Base-by-base conservation (phyloP, 2,113 vertebrate species). In the Phycodurus eques region DNA sequence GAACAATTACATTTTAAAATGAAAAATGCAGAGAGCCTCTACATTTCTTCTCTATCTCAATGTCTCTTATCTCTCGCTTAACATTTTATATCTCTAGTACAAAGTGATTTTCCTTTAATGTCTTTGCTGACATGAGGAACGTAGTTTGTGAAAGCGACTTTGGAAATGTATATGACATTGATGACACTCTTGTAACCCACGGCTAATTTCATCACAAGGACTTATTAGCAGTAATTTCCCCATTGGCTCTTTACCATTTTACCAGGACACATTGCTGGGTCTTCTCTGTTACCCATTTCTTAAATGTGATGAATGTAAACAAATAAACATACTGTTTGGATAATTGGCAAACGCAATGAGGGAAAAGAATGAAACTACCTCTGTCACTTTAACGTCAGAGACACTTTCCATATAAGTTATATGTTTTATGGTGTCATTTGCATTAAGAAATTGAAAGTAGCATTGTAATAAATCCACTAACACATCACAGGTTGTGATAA, bases 121-220 rank as follows among this genome's bases (percentile, higher is more conserved):
- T 51, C 49, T 7, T 15, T 51, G 49, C 49, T 51, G 49, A 51
- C 49, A 51, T 51, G 15, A 51, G 17, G 49, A 51, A 5, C 1
- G 56, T 17, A 56, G 56, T 59, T 59, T 27, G 56, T 35, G 59
- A 61, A 35, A 35, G 43, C 2, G 6, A 65, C 43, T 65, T 22
- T n/a, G 14, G 42, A 46, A 44, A 65, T 65, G 22, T 46, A 0
- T 67, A 67, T 56, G 80, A 85, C 84, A 78, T 82, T 75, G 70
- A 70, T 43, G 73, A 76, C 69, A 73, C 60, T 71, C 70, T 68
- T 33, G 47, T 69, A 47, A 74, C 60, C 66, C 46, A 61, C 70
- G 78, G 80, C 76, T 89, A 91, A 90, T 86, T 83, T 71, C 68
- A 73, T 68, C 66, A 82, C 2, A 2, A 77, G 73, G 70, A 70